Conservation (phyloP, 2,113 vertebrate genomes). For the Lucifuga dentata region DNA sequence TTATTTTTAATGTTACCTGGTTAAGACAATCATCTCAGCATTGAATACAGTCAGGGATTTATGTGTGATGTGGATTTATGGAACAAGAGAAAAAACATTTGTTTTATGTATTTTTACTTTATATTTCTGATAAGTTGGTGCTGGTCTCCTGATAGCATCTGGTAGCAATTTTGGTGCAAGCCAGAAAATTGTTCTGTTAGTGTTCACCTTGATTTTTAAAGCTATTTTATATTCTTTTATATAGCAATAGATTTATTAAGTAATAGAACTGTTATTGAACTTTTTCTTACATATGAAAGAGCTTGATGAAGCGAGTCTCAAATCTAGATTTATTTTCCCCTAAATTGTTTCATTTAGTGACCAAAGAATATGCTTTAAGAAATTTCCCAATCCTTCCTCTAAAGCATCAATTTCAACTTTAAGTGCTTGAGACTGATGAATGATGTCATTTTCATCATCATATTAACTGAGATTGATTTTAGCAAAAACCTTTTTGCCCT, state of each 20-base stretch:
- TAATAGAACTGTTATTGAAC: slow-evolving; percentile 15
- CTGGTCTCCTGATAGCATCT: background rate
- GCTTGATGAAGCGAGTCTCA: no score
- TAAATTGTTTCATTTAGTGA: background rate
- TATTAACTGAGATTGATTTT: slow-evolving; percentile 1
- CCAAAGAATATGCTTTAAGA: background rate
- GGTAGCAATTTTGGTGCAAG: background rate
- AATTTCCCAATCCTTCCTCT: background rate
- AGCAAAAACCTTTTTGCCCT: background rate
- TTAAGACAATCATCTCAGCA: no score
- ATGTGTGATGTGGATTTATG: no score
- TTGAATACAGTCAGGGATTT: no score
- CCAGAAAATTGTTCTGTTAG: background rate
- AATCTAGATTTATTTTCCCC: no score
- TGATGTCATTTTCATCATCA: slow-evolving; percentile 19
- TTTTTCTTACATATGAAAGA: no score
- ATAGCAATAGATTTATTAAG: background rate
- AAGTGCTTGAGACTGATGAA: slow-evolving; percentile 13
- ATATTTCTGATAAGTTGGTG: background rate
- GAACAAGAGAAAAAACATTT: no score
- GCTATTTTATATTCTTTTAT: background rate
- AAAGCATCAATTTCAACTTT: background rate
- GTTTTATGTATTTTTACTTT: background rate
- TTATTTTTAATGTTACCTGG: no score
- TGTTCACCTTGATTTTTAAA: background rate